Percentiles rank a stretch among this genome's conserved stretches.
phyloP scores from a whole-genome alignment of 2,113 vertebrate genomes.

The Petromus typicus region DNA sequence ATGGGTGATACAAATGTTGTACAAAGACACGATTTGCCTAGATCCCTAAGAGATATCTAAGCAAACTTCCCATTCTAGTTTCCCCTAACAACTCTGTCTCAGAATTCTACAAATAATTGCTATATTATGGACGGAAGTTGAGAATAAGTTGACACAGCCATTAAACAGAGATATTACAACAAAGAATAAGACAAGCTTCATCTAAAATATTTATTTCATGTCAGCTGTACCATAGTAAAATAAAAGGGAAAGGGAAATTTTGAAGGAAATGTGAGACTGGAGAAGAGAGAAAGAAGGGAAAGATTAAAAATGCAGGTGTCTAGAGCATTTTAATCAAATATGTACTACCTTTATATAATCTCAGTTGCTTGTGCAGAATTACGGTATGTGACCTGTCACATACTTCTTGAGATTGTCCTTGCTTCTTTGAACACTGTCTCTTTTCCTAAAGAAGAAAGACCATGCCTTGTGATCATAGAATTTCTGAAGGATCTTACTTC shows the following conservation, averaged over 20 bases:
- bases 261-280: slow-evolving; percentile 1
- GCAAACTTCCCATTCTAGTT: background rate
- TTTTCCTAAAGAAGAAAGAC: background rate
- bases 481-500: background rate
- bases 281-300: background rate
- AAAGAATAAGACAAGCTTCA: background rate
- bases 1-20: background rate
- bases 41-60: background rate
- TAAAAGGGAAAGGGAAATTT: background rate
- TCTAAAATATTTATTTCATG: background rate
- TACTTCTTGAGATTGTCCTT: background rate
- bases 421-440: background rate
- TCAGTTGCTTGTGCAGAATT: background rate
- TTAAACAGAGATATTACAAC: background rate
- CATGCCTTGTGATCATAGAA: background rate
- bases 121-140: background rate
- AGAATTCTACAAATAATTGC: background rate
- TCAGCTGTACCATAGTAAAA: background rate
- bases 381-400: background rate
- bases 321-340: background rate
- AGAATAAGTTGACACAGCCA: background rate
- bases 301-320: background rate
- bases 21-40: background rate
- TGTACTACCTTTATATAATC: background rate
- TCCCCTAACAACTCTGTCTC: background rate